Evolutionary conservation across 2,113 vertebrate genomes (phyloP).

Genomic region (Maccullochella peelii): DNA sequence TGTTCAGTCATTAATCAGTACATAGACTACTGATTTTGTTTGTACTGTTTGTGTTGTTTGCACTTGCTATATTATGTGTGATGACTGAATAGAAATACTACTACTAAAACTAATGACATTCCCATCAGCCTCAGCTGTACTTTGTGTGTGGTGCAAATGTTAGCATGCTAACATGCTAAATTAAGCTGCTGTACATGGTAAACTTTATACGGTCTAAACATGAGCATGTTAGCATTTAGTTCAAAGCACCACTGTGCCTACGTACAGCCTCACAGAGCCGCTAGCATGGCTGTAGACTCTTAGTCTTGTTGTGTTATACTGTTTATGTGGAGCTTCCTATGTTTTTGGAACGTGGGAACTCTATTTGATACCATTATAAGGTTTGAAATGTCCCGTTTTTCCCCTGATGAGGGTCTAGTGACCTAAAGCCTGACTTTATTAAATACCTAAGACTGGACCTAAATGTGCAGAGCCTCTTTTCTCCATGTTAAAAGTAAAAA

Average conservation of each 20-base stretch:
- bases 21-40: no score
- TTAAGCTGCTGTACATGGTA: no score
- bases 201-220: no score
- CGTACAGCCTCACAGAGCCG: neutral
- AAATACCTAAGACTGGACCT: neutral
- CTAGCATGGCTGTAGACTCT: neutral
- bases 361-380: neutral
- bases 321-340: neutral
- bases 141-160: neutral
- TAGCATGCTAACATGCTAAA: neutral
- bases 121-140: neutral
- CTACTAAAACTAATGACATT: neutral
- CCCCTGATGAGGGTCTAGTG: neutral
- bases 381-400: neutral
- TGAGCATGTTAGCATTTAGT: neutral
- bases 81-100: no score
- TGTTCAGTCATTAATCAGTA: no score
- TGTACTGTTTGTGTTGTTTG: no score
- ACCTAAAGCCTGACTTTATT: neutral
- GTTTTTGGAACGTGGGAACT: neutral
- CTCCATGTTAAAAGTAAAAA: neutral
- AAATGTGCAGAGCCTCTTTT: neutral
- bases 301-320: neutral
- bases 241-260: neutral
- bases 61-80: no score